Base-by-base conservation (phyloP, 2,888 invertebrate species). In the Scaptomyza parva region DNA sequence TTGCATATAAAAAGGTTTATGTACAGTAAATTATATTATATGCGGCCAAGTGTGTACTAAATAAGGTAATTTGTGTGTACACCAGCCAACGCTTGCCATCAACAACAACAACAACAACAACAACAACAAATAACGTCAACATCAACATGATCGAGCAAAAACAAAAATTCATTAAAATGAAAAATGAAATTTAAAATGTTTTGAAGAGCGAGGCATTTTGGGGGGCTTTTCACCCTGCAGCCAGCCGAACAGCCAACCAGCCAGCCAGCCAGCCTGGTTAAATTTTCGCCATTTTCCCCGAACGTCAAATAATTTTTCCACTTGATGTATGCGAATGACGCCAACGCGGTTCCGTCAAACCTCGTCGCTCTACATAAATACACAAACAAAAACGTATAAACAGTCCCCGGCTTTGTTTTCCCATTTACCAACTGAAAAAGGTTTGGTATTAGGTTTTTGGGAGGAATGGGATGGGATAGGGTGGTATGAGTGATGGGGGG, bases 21-120 rank as follows among this genome's bases (percentile, higher is more conserved):
- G 75, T 86, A 86, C 86, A 81, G 82, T 86, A 89, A 89, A 88
- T 89, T 89, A 83, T 88, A 83, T 88, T 84, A 83, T 89, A 85
- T 78, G 82, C 77, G 77, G 68, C 86, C 66, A 78, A 86, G 81
- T 84, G 73, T 76, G 70, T 75, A 83, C 88, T 83, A 86, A 84
- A 89, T 88, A 83, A 83, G 88, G 88, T 90, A 90, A 89, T 89
- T 89, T 90, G 89, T 81, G 88, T 79, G 68, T 80, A 65, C 59
- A 69, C 64, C 87, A 74, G 52, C 74, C 71, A 60, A 63, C 70
- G 71, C 53, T 67, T 47, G 43, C 58, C 75, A 69, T 59, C 66
- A 67, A 48, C 60, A 80, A 63, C 48, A 54, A 52, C 48, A 50
- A 37, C 40, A 66, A 54, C 48, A 55, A 55, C 44, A 43, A 68